Conservation (phyloP, 2,888 invertebrate species). For the Tiliacea aurago region DNA sequence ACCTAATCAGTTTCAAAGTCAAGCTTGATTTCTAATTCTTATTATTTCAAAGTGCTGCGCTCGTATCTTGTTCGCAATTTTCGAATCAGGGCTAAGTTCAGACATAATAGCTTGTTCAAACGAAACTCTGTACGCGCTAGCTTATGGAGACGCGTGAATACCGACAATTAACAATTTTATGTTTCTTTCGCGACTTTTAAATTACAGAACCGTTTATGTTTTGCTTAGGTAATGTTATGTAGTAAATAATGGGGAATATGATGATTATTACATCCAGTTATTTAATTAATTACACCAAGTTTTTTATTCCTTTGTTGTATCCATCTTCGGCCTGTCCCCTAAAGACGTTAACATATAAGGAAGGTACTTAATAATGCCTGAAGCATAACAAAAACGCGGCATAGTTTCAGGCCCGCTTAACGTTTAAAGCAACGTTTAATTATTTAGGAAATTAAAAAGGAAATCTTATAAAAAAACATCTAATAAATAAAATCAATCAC, state of each 20-base stretch:
- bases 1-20: conserved; percentile 43
- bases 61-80: conserved; percentile 59
- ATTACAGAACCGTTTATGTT: conserved; percentile 8
- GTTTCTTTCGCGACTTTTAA: conserved; percentile 33
- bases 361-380: no score
- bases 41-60: conserved; percentile 54
- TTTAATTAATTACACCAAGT: background rate
- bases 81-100: conserved; percentile 66
- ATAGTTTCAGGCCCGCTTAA: no score
- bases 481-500: background rate
- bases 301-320: no score
- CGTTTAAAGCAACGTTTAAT: no score
- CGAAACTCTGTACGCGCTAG: conserved; percentile 31
- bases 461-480: no score
- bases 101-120: conserved; percentile 51
- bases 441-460: no score
- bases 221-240: conserved; percentile 32
- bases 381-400: no score
- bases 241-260: conserved; percentile 7
- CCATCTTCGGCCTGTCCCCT: no score
- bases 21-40: conserved; percentile 59
- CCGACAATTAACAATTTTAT: conserved; percentile 36
- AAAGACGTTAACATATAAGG: no score
- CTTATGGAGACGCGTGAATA: conserved; percentile 43
- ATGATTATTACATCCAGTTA: background rate